A percentile compares a stretch with the other conserved stretches of the same genome.
phyloP scores from a whole-genome alignment of 2,797 vertebrate species.

The Geotrypetes seraphini region DNA sequence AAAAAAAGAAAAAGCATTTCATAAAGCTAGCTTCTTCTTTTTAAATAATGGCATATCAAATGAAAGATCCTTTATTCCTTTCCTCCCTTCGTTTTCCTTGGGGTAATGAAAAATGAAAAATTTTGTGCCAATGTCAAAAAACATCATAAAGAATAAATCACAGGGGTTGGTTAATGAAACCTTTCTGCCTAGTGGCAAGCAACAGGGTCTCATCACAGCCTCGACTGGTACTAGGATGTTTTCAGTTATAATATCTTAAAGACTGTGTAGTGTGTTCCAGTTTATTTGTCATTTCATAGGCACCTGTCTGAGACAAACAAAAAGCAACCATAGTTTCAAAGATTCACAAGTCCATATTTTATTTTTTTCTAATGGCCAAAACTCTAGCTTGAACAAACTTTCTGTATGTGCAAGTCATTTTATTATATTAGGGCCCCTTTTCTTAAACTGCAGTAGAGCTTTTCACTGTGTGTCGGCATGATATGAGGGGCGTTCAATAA shows the following conservation, averaged over 20 bases:
- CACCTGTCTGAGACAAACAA: constrained; percentile 2
- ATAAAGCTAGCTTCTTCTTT: constrained; percentile 26
- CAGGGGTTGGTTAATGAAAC: constrained; percentile 39
- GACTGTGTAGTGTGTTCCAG: constrained; percentile 19
- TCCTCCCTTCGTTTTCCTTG: constrained; percentile 21
- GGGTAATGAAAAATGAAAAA: constrained; percentile 43
- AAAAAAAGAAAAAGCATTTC: constrained; percentile 29
- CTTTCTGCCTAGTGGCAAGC: constrained; percentile 25
- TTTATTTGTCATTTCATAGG: constrained; percentile 17
- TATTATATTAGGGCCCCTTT: too few species aligned
- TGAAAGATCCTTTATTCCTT: constrained; percentile 23
- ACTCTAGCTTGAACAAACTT: too few species aligned
- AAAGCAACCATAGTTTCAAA: too few species aligned
- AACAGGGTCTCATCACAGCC: constrained; percentile 19
- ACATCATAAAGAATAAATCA: constrained; percentile 40
- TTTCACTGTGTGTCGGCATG: too few species aligned
- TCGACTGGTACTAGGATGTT: constrained; percentile 22
- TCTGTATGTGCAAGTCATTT: too few species aligned
- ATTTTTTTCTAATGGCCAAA: too few species aligned
- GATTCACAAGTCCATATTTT: too few species aligned
- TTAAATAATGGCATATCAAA: constrained; percentile 10
- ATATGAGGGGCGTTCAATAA: too few species aligned
- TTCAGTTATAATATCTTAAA: constrained; percentile 37
- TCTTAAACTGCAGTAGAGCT: too few species aligned
- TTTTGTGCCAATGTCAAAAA: constrained; percentile 38